Evolutionary conservation across 2,113 vertebrate genomes (phyloP), one percentile per base, ranked within the genome.

Genomic region (Sylvietta virens): DNA sequence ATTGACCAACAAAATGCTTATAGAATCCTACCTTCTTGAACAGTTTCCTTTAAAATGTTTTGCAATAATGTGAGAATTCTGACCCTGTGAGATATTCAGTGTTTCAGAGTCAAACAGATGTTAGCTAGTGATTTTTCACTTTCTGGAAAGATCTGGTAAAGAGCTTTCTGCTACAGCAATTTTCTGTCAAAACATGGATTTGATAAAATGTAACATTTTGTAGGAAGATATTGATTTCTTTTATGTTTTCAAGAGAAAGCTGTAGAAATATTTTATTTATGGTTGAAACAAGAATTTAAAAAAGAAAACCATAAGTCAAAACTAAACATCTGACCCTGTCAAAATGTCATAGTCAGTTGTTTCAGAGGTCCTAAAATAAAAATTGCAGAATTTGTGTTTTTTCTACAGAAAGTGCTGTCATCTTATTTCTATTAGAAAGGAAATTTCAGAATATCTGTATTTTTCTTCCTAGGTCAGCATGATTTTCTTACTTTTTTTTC

Each of bases 331-430:
- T 93, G 74, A 78, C 21, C 31, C 40, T 37, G 60, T 64, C 42
- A 83, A 93, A 94, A 88, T 83, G 88, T n/a, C 90, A 19, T 20
- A 58, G 44, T 54, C 33, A 70, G 47, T 80, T 62, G 35, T 78
- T 93, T 83, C 50, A 65, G 70, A 42, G 53, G n/a, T 85, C 66
- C 48, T 20, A 70, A 94, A 94, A 89, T 90, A 91, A 95, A 85
- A 90, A 40, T 31, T 56, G 74, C 71, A 66, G 58, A 81, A 67
- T 81, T 62, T 40, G 51, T 69, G 15, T 3, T 10, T 60, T 77
- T 96, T 66, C 94, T 53, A 14, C 37, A 58, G 57, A 11, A 82
- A 90, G 26, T 50, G 5, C 56, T 78, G 33, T 42, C 70, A 58
- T 73, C 35, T 61, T 51, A 31, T 61, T 92, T 80, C 35, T 66